These are phyloP conservation scores for Lordiphosa fenestrarum DNA, from an alignment of 2,888 invertebrate species.

Conservation along the genomic window DNA sequence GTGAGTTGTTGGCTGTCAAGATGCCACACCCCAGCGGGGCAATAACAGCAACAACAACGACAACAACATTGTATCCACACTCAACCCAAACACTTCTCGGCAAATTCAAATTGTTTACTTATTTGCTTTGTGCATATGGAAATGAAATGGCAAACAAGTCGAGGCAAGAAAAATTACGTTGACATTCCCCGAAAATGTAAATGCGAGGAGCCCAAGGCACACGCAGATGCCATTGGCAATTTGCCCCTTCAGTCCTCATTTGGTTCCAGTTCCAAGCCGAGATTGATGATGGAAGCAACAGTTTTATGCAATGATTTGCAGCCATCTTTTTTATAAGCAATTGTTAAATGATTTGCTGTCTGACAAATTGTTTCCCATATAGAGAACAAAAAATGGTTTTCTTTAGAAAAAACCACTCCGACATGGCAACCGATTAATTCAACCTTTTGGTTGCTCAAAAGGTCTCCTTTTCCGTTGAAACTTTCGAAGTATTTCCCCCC, in stretches of 20 bases:
- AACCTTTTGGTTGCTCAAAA: too few relatives aligned
- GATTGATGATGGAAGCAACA: slow-evolving; percentile 12
- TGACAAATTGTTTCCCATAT: too few relatives aligned
- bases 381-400: too few relatives aligned
- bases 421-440: too few relatives aligned
- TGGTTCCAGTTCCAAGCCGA: neutral
- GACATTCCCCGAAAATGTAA: slow-evolving; percentile 48
- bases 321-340: neutral
- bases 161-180: slow-evolving; percentile 66
- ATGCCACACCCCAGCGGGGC: slow-evolving; percentile 24
- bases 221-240: slow-evolving; percentile 16
- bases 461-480: too few relatives aligned
- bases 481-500: too few relatives aligned
- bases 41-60: slow-evolving; percentile 4
- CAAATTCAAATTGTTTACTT: slow-evolving; percentile 61
- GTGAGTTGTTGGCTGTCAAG: slow-evolving; percentile 51
- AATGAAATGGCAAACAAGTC: slow-evolving; percentile 68
- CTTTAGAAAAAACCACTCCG: too few relatives aligned
- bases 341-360: too few relatives aligned
- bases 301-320: slow-evolving; percentile 31
- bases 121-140: slow-evolving; percentile 71
- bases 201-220: slow-evolving; percentile 10
- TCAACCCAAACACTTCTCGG: slow-evolving; percentile 21
- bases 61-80: slow-evolving; percentile 29
- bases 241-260: slow-evolving; percentile 18